Evolutionary conservation across 2,888 invertebrate species (phyloP).

Genomic region (Metellina segmentata): DNA sequence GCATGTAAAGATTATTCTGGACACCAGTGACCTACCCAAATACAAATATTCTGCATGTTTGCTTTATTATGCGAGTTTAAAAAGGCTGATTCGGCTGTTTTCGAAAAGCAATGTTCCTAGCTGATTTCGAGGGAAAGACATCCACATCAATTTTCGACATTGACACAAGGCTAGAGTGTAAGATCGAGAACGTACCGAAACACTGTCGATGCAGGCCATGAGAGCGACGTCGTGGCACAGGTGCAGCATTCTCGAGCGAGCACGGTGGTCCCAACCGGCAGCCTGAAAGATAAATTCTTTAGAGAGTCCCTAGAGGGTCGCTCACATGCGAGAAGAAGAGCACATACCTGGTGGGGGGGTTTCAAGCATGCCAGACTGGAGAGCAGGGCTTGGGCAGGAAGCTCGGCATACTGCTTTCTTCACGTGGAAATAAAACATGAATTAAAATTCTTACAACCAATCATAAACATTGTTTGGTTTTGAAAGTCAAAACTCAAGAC

Average conservation of each 20-base stretch:
- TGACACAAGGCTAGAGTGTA: too few relatives aligned
- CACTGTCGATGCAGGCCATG: slow-evolving; percentile 47
- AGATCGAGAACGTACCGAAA: slow-evolving; percentile 13
- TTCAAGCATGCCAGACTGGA: slow-evolving; percentile 40
- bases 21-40: too few relatives aligned
- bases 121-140: too few relatives aligned
- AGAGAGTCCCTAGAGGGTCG: not conserved
- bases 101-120: too few relatives aligned
- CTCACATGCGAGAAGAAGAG: not conserved
- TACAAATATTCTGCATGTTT: too few relatives aligned
- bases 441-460: not conserved
- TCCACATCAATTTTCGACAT: too few relatives aligned
- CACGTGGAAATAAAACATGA: not conserved
- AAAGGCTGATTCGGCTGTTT: too few relatives aligned
- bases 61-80: too few relatives aligned
- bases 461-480: not conserved
- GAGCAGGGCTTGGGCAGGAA: slow-evolving; percentile 63
- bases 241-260: slow-evolving; percentile 20
- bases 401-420: slow-evolving; percentile 32
- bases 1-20: too few relatives aligned
- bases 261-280: not conserved
- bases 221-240: slow-evolving; percentile 19
- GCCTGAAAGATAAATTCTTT: slow-evolving; percentile 15
- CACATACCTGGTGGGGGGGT: slow-evolving; percentile 41
- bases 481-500: too few relatives aligned